Conservation (phyloP, 2,113 vertebrate genomes). For the Rhinopomastus cyanomelas region DNA sequence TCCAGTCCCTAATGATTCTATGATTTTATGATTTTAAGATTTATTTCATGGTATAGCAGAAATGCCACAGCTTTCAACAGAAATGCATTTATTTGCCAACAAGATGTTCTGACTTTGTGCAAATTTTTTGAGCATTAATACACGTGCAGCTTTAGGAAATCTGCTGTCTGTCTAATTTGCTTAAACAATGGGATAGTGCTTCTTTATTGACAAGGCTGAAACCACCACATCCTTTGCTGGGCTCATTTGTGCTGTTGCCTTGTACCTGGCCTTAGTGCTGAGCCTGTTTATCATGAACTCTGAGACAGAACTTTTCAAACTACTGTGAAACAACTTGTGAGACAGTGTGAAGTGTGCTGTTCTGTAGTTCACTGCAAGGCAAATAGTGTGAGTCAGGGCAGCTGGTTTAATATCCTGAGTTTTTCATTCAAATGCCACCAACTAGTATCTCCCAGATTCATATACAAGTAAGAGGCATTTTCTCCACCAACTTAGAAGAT, state of each 20-base stretch:
- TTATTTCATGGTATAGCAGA: background rate
- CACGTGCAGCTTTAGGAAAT: background rate
- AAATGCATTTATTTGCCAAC: background rate
- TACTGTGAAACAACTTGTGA: background rate
- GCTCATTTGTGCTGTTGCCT: background rate
- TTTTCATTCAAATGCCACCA: background rate
- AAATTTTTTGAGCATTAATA: background rate
- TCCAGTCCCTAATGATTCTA: too few relatives aligned
- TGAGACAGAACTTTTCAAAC: background rate
- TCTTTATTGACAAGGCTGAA: background rate
- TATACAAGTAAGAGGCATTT: fast-evolving
- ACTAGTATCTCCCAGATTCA: background rate
- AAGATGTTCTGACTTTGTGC: background rate
- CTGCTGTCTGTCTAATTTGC: background rate
- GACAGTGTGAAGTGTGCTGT: background rate
- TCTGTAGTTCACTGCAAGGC: background rate
- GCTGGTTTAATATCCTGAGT: background rate
- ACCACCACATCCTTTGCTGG: background rate
- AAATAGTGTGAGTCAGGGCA: background rate
- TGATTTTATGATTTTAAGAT: too few relatives aligned
- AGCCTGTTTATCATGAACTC: background rate
- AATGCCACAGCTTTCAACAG: background rate
- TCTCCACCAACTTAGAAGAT: background rate
- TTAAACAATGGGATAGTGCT: background rate
- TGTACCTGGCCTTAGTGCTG: background rate